Base-by-base conservation (phyloP, 2,888 invertebrate species). In the Archaeoteleia sp. region DNA sequence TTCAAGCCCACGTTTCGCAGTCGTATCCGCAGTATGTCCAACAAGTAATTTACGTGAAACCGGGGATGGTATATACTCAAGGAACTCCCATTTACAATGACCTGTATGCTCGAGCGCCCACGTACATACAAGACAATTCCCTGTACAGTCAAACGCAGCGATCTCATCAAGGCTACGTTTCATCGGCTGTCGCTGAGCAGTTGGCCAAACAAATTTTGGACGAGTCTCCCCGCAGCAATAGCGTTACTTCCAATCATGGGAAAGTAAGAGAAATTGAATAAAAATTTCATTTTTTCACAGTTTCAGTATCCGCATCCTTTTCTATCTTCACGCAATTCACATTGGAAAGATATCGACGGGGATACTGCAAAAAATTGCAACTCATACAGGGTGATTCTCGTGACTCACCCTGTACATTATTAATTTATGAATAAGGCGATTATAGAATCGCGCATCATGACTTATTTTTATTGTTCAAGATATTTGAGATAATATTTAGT, bases 101-200 rank as follows among this genome's bases (percentile, higher is more conserved):
- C 45, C 57, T 76, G 43, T 74, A 75, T 55, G 39, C 73, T 15
- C 78, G 69, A 35, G 39, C 74, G 23, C 75, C 79, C 15, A 58
- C 74, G 46, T 80, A 79, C 57, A 68, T 74, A 13, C 82, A 81
- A 49, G 80, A 78, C 51, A 82, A 82, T 60, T 69, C 70, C 7
- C 42, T 78, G 62, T 73, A 74, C 34, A 74, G 65, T 14, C 72
- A 74, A 51, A 67, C 53, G 15, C 77, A 75, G 49, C 79, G 83
- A 34, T 76, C 78, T 20, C 73, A 79, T 46, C 77, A 78, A 53
- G 71, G 65, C 40, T 77, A 79, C 48, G 34, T 74, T 30, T 51
- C 75, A 2, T 32, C 74, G 4, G 45, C 68, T 39, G 27, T 72
- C 3, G 67, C 72, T 3, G 74, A 77, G 13, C 78, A 80, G 57